Conservation (phyloP, 2,888 invertebrate genomes). For the Scaptomyza cyrtandrae region DNA sequence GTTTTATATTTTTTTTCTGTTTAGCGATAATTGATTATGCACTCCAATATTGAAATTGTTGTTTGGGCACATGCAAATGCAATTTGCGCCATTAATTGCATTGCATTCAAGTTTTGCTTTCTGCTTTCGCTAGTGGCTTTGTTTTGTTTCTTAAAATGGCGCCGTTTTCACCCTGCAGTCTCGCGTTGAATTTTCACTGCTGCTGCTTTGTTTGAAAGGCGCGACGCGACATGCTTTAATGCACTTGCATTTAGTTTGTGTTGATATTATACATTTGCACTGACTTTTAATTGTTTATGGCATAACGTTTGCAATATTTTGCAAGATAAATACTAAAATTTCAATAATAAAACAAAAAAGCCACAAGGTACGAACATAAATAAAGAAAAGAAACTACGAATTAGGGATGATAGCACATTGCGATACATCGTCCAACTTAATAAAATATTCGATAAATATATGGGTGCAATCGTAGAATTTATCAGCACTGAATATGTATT, state of each 20-base stretch:
- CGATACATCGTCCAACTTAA: conserved; percentile 20
- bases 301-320: conserved; percentile 39
- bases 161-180: conserved; percentile 82
- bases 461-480: not conserved
- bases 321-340: conserved; percentile 45
- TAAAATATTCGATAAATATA: conserved; percentile 21
- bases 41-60: conserved; percentile 48
- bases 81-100: conserved; percentile 65
- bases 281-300: conserved; percentile 31
- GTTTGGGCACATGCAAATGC: conserved; percentile 59
- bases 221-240: conserved; percentile 57
- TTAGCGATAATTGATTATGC: conserved; percentile 54
- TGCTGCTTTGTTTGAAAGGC: conserved; percentile 67
- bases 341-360: conserved; percentile 73
- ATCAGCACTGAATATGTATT: conserved; percentile 13
- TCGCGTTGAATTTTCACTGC: conserved; percentile 66
- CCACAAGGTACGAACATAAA: conserved; percentile 82
- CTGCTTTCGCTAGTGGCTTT: conserved; percentile 67
- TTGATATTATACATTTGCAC: conserved; percentile 23
- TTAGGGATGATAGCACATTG: conserved; percentile 44
- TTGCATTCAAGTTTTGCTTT: conserved; percentile 67
- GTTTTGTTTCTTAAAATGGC: conserved; percentile 84
- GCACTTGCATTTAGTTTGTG: conserved; percentile 36
- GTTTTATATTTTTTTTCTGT: conserved; percentile 47
- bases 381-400: conserved; percentile 80